Conservation (phyloP, 1,140 invertebrate genomes). For the Prorops nasuta region DNA sequence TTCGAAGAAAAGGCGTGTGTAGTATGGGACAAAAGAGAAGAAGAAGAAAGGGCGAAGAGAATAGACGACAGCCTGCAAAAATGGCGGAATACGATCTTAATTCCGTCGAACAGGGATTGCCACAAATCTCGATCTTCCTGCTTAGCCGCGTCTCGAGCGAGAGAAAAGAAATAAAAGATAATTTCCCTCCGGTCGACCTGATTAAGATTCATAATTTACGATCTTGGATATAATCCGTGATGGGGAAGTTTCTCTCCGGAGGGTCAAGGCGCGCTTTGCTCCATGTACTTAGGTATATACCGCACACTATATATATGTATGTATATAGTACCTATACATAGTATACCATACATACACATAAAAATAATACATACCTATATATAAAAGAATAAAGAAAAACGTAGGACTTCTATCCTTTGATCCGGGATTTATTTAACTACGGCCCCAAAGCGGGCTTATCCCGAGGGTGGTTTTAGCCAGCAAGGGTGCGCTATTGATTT, state of each 20-base stretch:
- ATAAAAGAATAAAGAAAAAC: constrained; percentile 17
- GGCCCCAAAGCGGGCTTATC: constrained; percentile 53
- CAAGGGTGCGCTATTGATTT: constrained; percentile 55
- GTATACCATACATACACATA: neutral
- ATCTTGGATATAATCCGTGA: constrained; percentile 45
- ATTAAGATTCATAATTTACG: constrained; percentile 53
- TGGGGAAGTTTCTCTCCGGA: neutral
- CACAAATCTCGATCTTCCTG: constrained; percentile 47
- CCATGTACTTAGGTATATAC: neutral
- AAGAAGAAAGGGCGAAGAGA: too few species aligned
- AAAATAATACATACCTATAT: neutral
- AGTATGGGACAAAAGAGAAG: too few species aligned
- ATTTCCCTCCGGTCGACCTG: constrained; percentile 39
- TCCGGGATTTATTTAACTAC: constrained; percentile 59
- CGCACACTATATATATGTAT: neutral
- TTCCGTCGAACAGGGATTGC: constrained; percentile 34
- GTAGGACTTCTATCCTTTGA: constrained; percentile 50
- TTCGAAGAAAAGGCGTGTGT: neutral
- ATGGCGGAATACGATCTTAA: constrained; percentile 40
- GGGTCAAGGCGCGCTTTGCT: neutral
- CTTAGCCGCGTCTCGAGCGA: constrained; percentile 27
- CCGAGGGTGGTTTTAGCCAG: constrained; percentile 53
- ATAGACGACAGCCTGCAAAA: too few species aligned
- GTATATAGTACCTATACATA: neutral
- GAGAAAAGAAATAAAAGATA: constrained; percentile 21